phyloP scores from a whole-genome alignment of 2,888 invertebrate species.

The Dasypolia templi region DNA sequence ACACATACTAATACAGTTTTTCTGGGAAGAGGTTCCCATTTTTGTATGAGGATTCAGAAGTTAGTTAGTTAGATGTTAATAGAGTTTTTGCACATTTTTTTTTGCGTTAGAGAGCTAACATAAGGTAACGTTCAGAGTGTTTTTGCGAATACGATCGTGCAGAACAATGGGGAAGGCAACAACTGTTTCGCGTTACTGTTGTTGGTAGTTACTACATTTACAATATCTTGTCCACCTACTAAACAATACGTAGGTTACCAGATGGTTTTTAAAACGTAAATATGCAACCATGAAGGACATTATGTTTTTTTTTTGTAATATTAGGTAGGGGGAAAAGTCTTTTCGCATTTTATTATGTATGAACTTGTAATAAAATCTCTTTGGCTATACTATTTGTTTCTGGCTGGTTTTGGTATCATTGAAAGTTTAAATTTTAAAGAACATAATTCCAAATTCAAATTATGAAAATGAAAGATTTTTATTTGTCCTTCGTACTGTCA shows the following conservation, averaged over 20 bases:
- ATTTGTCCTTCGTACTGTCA: too few species aligned
- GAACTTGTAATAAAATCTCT: too few species aligned
- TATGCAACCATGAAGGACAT: background rate
- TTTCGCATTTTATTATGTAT: too few species aligned
- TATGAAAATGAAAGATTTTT: too few species aligned
- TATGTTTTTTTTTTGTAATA: background rate
- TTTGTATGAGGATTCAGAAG: conserved; percentile 40
- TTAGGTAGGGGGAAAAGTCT: too few species aligned
- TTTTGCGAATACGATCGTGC: conserved; percentile 21
- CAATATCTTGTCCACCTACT: too few species aligned
- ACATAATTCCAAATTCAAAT: too few species aligned
- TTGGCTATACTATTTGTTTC: too few species aligned
- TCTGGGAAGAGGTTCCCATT: conserved; percentile 7
- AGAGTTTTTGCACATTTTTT: conserved; percentile 31
- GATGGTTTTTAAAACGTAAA: background rate
- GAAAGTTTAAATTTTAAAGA: too few species aligned
- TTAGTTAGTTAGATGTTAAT: conserved; percentile 40
- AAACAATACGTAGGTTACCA: background rate
- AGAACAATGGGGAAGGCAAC: background rate
- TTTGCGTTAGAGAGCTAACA: conserved; percentile 1
- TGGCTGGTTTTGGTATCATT: too few species aligned
- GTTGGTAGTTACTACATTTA: background rate
- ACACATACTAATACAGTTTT: conserved; percentile 43
- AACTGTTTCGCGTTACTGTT: background rate
- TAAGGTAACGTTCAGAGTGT: conserved; percentile 27